These are phyloP conservation scores for Dreissena rostriformis DNA, from an alignment of 1,140 invertebrate genomes.

Conservation along the genomic window DNA sequence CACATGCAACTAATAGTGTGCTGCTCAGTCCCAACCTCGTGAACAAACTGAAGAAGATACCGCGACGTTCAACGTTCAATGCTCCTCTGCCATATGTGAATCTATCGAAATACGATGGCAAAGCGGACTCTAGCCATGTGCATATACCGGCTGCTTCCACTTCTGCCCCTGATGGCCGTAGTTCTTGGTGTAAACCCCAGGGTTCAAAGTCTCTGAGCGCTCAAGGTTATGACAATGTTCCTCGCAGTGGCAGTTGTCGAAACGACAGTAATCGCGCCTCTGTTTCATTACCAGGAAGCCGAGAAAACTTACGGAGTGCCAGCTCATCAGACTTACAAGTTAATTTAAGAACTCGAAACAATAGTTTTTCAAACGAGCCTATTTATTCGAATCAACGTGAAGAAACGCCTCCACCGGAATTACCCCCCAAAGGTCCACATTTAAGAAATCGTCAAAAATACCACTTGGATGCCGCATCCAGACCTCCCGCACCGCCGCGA, in stretches of 20 bases:
- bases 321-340: conserved; percentile 48
- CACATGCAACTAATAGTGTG: conserved; percentile 42
- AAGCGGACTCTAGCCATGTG: conserved; percentile 67
- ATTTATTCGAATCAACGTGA: conserved; percentile 70
- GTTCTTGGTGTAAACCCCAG: conserved; percentile 16
- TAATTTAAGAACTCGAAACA: conserved; percentile 14
- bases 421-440: conserved; percentile 76
- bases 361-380: conserved; percentile 56
- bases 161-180: conserved; percentile 43
- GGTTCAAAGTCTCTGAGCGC: conserved; percentile 5
- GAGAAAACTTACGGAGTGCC: conserved; percentile 45
- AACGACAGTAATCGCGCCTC: conserved; percentile 58
- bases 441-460: conserved; percentile 58
- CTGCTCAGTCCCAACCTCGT: conserved; percentile 71
- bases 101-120: conserved; percentile 73
- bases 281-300: conserved; percentile 47
- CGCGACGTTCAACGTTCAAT: conserved; percentile 67
- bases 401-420: conserved; percentile 68
- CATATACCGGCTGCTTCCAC: conserved; percentile 61
- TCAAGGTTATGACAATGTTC: conserved; percentile 58
- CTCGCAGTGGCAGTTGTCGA: conserved; percentile 8
- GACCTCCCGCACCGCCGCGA: conserved; percentile 61
- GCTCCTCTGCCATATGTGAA: conserved; percentile 78
- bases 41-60: conserved; percentile 73
- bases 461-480: conserved; percentile 14